Percentiles rank a stretch among this genome's conserved stretches.
phyloP scores from a whole-genome alignment of 2,888 invertebrate genomes.

The Rambutsinella grinnellia region DNA sequence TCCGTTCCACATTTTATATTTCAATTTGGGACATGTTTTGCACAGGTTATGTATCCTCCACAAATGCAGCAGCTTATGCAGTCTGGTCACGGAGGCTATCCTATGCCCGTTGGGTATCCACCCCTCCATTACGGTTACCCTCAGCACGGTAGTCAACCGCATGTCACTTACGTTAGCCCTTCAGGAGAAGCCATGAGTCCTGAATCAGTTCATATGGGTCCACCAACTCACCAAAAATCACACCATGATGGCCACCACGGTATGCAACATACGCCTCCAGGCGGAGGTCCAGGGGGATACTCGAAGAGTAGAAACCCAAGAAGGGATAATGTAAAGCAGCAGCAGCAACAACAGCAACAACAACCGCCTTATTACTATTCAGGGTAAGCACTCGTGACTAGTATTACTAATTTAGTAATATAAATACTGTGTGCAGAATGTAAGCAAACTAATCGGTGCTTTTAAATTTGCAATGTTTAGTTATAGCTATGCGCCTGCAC shows the following conservation, averaged over 20 bases:
- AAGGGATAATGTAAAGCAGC: slow-evolving; percentile 46
- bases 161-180: slow-evolving; percentile 49
- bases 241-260: slow-evolving; percentile 57
- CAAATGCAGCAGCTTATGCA: slow-evolving; percentile 57
- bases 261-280: slow-evolving; percentile 36
- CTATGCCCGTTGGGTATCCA: slow-evolving; percentile 46
- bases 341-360: slow-evolving; percentile 46
- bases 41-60: slow-evolving; percentile 50
- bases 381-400: slow-evolving; percentile 19
- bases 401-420: too few species aligned
- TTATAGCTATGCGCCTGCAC: slow-evolving; percentile 45
- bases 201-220: slow-evolving; percentile 40
- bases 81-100: slow-evolving; percentile 36
- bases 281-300: slow-evolving; percentile 36
- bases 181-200: slow-evolving; percentile 39
- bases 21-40: slow-evolving; percentile 5
- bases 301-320: slow-evolving; percentile 28
- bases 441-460: not conserved
- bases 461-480: not conserved
- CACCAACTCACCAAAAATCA: slow-evolving; percentile 47
- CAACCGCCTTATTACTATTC: slow-evolving; percentile 49
- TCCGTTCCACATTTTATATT: too few species aligned
- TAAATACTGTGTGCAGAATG: too few species aligned
- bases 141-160: slow-evolving; percentile 51
- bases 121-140: slow-evolving; percentile 54